Evolutionary conservation across 2,888 invertebrate genomes (phyloP), one percentile per base, ranked within the genome.

Genomic region (Drosophila eohydei): DNA sequence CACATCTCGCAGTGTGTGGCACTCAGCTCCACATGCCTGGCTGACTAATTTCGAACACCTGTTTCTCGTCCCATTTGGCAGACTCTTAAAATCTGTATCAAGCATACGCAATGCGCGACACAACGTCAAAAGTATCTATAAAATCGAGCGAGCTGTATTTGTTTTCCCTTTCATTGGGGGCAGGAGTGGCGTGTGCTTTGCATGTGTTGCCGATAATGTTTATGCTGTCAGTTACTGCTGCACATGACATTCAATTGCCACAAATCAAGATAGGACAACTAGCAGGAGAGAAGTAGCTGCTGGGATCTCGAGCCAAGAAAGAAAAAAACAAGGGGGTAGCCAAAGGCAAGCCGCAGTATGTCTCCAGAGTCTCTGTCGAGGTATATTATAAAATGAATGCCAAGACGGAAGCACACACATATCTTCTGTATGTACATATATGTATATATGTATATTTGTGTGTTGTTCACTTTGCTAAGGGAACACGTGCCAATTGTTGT

Each of bases 191-290:
- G 54, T 41, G 55, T 59, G 54, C 50, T 60, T 48, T 67, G 81
- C 71, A 79, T 82, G 81, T 84, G 85, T 84, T 81, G 69, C 76
- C 71, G 82, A 81, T 82, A 81, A 84, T 81, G 83, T 81, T 82
- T 78, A 81, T 81, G 79, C 75, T 72, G 82, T 80, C 80, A 80
- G 83, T 77, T 78, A 66, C 71, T 74, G 71, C 76, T 79, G 77
- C 80, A 82, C 74, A 84, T 84, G 85, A 84, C 85, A 84, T 87
- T 84, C 84, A 84, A 84, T 84, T 84, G 87, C 84, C 87, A 87
- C 84, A 84, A 84, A 84, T 84, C 84, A 84, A 84, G 84, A 84
- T 84, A 84, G 80, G 85, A 64, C 71, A 58, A 58, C 57, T 52
- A 73, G 46, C 38, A 66, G 55, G 51, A 60, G 61, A 61, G 61